phyloP scores from a whole-genome alignment of 2,113 vertebrate genomes.

The Phainopepla nitens region DNA sequence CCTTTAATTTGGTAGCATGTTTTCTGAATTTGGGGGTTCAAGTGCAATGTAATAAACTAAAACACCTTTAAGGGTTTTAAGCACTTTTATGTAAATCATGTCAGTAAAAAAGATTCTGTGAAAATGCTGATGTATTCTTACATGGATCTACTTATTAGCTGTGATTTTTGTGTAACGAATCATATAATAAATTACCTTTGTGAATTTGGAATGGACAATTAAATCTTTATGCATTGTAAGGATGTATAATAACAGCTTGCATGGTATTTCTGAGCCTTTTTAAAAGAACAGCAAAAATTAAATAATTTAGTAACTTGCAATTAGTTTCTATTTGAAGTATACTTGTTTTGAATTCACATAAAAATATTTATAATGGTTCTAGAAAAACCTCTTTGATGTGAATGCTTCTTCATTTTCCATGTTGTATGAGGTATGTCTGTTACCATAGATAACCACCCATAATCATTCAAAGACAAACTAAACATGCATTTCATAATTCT shows the following conservation, averaged over 20 bases:
- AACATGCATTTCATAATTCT: background rate
- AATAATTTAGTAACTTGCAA: background rate
- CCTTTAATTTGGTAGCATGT: background rate
- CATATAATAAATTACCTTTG: background rate
- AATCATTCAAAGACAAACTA: conserved; percentile 4
- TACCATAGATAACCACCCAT: background rate
- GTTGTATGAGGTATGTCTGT: background rate
- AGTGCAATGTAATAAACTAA: background rate
- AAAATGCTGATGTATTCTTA: background rate
- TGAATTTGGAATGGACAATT: background rate
- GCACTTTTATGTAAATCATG: background rate
- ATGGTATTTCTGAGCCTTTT: background rate
- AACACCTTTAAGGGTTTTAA: background rate
- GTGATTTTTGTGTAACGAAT: background rate
- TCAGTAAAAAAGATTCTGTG: background rate
- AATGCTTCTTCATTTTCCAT: conserved; percentile 6
- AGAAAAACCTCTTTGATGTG: background rate
- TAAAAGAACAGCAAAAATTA: background rate
- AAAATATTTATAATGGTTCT: background rate
- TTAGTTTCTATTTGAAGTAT: background rate
- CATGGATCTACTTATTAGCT: background rate
- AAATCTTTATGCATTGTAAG: background rate
- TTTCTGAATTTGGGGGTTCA: background rate
- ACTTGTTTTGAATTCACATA: background rate
- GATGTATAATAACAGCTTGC: background rate